A percentile compares a stretch with the other conserved stretches of the same genome.
These are phyloP conservation scores for Colius striatus DNA, from an alignment of 2,113 vertebrate genomes.

Conservation along the genomic window DNA sequence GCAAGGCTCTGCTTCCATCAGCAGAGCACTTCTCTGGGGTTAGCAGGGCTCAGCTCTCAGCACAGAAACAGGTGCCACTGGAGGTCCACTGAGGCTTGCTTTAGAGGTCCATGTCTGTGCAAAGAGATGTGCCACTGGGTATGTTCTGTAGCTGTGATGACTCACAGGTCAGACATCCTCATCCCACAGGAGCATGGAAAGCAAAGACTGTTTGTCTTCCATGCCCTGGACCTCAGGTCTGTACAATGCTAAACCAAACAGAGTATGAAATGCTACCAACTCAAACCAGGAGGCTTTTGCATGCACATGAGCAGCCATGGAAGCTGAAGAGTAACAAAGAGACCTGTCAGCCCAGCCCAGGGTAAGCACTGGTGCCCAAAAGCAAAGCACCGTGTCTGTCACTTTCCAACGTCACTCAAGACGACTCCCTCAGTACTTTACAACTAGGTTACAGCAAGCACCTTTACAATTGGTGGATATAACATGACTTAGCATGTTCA, in stretches of 20 bases:
- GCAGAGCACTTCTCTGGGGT: not conserved
- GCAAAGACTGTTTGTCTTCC: not conserved
- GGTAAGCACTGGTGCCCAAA: not conserved
- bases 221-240: not conserved
- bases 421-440: not conserved
- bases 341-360: not conserved
- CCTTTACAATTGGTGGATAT: not conserved
- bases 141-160: not conserved
- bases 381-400: not conserved
- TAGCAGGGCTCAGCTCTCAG: not conserved
- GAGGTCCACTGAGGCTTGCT: not conserved
- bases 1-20: not conserved
- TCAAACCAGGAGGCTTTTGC: not conserved
- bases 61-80: not conserved
- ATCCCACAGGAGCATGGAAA: not conserved
- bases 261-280: not conserved
- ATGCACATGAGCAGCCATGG: not conserved
- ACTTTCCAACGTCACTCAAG: not conserved
- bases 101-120: not conserved
- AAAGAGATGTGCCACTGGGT: not conserved
- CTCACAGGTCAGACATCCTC: accelerated
- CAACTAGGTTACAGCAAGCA: not conserved
- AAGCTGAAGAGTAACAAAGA: not conserved
- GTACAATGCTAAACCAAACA: not conserved
- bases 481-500: not conserved